Evolutionary conservation across 2,888 invertebrate genomes (phyloP).

Genomic region (Xylocampa areola): DNA sequence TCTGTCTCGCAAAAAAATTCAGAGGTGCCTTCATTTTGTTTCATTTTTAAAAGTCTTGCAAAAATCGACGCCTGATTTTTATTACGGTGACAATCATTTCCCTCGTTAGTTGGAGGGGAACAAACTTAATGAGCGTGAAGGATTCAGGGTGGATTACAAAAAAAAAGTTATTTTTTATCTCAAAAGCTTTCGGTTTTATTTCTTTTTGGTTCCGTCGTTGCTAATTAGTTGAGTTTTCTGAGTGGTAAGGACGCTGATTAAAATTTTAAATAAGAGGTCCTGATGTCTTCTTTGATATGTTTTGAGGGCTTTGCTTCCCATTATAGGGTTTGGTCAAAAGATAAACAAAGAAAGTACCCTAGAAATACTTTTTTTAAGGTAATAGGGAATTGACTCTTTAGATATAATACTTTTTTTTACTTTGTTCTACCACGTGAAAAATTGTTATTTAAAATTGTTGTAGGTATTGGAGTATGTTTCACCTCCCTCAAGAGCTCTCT

Average conservation of each 20-base stretch:
- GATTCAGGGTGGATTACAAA: slow-evolving; percentile 43
- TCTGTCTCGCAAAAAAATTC: slow-evolving; percentile 20
- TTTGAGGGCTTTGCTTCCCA: not conserved
- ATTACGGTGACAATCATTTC: slow-evolving; percentile 47
- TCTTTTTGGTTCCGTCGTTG: slow-evolving; percentile 35
- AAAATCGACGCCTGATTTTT: slow-evolving; percentile 47
- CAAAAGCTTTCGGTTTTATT: slow-evolving; percentile 35
- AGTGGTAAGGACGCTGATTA: slow-evolving; percentile 34
- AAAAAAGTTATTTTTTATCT: slow-evolving; percentile 40
- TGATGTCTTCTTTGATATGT: slow-evolving; percentile 6
- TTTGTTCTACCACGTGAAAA: too few species aligned
- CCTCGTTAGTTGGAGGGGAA: slow-evolving; percentile 37
- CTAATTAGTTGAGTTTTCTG: slow-evolving; percentile 54
- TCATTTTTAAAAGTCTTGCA: slow-evolving; percentile 29
- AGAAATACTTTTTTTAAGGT: not conserved
- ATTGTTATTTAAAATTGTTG: too few species aligned
- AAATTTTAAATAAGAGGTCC: slow-evolving; percentile 25
- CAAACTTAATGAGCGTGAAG: slow-evolving; percentile 59
- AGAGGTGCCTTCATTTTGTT: slow-evolving; percentile 15
- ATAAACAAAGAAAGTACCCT: not conserved
- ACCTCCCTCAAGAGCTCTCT: too few species aligned
- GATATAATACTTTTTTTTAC: too few species aligned
- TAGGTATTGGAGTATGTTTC: too few species aligned
- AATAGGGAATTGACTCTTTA: not conserved
- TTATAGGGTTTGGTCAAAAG: not conserved